Evolutionary conservation across 2,113 vertebrate species (phyloP), one percentile per base, ranked within the genome.

Genomic region (Apodemus speciosus): DNA sequence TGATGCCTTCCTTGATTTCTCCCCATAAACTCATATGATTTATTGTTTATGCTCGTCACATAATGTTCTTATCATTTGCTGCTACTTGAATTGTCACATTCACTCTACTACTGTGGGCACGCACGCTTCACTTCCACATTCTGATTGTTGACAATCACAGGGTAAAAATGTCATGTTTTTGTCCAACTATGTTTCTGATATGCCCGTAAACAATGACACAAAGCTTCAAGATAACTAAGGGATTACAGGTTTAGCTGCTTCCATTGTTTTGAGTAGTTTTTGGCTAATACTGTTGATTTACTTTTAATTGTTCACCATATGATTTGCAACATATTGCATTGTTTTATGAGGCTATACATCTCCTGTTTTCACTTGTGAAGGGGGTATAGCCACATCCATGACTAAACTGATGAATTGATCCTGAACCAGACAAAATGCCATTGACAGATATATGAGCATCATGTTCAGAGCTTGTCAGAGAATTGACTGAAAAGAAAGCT

Each of bases 321-420:
- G 6, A 1, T 49, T 58, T 85, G 56, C 85, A 40, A 77, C 83
- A 53, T 21, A 88, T 46, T 20, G 89, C 43, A 85, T 10, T 89
- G 46, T 88, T 77, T 93, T 83, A 79, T 73, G 56, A 83, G 23
- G 1, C 80, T 91, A 87, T 2, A n/a, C 4, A 11, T 51, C 10
- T 89, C n/a, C 91, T 32, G 75, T 76, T 84, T 94, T 95, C 53
- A 95, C 49, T 92, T 95, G 49, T 13, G 38, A 71, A 94, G 80
- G 14, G 84, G 10, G 9, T 91, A n/a, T 30, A 92, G 46, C 32
- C n/a, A 32, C 15, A 58, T 46, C 88, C 32, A 27, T 90, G 35
- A 85, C 25, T 69, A 56, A 13, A 93, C 9, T 85, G 66, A 8
- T 8, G 11, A 92, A 90, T 64, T 88, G 32, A 71, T 79, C 46